Conservation (phyloP, 2,888 invertebrate genomes). For the Acanthosepion esculentum region DNA sequence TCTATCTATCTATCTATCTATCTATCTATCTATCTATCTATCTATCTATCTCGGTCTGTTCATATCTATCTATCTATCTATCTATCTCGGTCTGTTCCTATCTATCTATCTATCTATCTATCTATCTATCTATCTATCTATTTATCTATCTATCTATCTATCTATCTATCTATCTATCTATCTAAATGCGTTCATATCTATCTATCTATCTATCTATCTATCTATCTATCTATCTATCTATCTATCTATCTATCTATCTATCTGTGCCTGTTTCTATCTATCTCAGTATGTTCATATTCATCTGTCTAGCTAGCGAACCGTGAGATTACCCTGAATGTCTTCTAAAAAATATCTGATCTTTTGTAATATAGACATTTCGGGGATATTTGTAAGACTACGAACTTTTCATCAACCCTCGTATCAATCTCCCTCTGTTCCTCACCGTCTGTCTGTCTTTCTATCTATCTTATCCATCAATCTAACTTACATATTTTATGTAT, state of each 20-base stretch:
- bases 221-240: background rate
- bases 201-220: too few relatives aligned
- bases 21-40: too few relatives aligned
- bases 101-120: fast-evolving
- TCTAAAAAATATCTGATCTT: too few relatives aligned
- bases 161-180: too few relatives aligned
- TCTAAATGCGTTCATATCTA: too few relatives aligned
- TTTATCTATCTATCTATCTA: fast-evolving
- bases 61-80: too few relatives aligned
- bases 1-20: too few relatives aligned
- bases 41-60: too few relatives aligned
- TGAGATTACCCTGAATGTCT: background rate
- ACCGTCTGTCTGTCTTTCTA: background rate
- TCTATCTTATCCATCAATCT: background rate
- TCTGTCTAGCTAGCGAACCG: background rate
- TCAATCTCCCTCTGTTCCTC: background rate
- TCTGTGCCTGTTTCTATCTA: background rate
- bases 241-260: background rate
- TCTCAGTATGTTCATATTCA: background rate
- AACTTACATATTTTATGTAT: too few relatives aligned
- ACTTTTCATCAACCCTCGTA: too few relatives aligned
- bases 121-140: fast-evolving
- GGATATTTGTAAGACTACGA: too few relatives aligned
- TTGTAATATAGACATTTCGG: too few relatives aligned
- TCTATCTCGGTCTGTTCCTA: fast-evolving